phyloP scores from a whole-genome alignment of 2,797 vertebrate species.

The Cossypha heuglini region DNA sequence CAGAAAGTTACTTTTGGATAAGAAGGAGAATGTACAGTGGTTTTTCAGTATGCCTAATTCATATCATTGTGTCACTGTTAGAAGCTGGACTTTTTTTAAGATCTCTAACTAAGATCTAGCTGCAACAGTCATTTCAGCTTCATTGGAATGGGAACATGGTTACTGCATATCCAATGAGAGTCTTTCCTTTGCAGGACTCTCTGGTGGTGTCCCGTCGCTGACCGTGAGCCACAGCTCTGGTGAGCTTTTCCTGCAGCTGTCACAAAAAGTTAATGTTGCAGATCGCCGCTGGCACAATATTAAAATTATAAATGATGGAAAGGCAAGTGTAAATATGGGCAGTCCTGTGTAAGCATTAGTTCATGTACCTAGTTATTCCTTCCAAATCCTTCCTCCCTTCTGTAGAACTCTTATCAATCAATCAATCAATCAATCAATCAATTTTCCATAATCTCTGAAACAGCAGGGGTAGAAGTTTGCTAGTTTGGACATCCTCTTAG shows the following conservation, averaged over 20 bases:
- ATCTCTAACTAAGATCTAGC: background rate
- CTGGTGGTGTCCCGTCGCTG: constrained; percentile 78
- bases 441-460: background rate
- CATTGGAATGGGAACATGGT: background rate
- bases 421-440: background rate
- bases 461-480: background rate
- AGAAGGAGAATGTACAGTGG: background rate
- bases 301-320: constrained; percentile 83
- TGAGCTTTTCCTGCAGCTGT: constrained; percentile 82
- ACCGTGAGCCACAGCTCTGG: constrained; percentile 85
- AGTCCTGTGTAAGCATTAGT: background rate
- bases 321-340: constrained; percentile 74
- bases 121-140: background rate
- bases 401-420: background rate
- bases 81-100: background rate
- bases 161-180: background rate
- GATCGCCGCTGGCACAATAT: constrained; percentile 89
- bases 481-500: background rate
- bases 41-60: background rate
- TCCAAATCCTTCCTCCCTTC: background rate
- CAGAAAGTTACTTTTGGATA: background rate
- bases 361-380: background rate
- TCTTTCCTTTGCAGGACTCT: constrained; percentile 78
- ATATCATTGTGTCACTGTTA: background rate
- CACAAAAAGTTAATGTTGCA: constrained; percentile 71